Conservation (phyloP, 2,888 invertebrate species). For the Caenorhabditis plicata region DNA sequence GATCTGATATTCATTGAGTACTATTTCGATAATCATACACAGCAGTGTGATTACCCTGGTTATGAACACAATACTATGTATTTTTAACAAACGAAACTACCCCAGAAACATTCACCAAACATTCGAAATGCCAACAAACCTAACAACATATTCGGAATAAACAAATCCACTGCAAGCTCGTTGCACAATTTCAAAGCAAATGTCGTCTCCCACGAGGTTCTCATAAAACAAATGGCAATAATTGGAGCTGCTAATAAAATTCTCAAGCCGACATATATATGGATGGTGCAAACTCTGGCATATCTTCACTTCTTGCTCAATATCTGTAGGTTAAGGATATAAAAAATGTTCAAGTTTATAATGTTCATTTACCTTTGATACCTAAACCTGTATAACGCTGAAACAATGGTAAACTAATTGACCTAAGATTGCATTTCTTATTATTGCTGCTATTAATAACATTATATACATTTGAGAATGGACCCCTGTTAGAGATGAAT, state of each 20-base stretch:
- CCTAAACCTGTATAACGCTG: constrained; percentile 26
- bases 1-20: too few species aligned
- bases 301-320: constrained; percentile 96
- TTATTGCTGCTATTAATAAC: constrained; percentile 16
- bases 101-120: not conserved
- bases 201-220: constrained; percentile 94
- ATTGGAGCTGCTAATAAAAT: constrained; percentile 67
- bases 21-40: too few species aligned
- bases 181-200: constrained; percentile 80
- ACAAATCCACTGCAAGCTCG: constrained; percentile 90
- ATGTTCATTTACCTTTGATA: constrained; percentile 8
- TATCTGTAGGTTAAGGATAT: constrained; percentile 37
- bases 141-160: constrained; percentile 98
- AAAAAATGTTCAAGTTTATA: not conserved
- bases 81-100: not conserved
- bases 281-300: constrained; percentile 94
- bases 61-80: too few species aligned
- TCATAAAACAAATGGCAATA: constrained; percentile 55
- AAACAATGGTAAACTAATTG: constrained; percentile 23
- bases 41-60: too few species aligned
- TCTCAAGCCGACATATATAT: constrained; percentile 93
- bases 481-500: constrained; percentile 11
- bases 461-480: constrained; percentile 31
- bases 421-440: constrained; percentile 16
- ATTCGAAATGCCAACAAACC: constrained; percentile 72